Conservation (phyloP, 1,140 invertebrate genomes). For the Heliconius melpomene region DNA sequence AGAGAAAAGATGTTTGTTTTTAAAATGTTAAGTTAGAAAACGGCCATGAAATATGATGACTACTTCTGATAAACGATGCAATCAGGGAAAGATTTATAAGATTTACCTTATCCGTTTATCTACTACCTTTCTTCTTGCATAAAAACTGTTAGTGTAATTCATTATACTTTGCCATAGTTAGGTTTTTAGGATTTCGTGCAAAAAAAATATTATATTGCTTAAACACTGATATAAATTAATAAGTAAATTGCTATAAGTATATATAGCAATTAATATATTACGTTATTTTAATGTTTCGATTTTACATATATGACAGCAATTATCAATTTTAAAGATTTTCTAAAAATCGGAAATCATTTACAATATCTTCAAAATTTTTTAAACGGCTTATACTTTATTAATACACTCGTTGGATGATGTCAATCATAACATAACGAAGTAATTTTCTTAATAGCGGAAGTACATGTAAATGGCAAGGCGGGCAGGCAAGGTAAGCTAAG, state of each 20-base stretch:
- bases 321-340: too few species aligned
- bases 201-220: background rate
- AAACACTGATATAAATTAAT: too few species aligned
- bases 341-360: too few species aligned
- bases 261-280: too few species aligned
- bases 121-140: slow-evolving; percentile 37
- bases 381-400: background rate
- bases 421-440: background rate
- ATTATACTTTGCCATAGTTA: background rate
- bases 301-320: too few species aligned
- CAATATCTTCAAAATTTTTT: too few species aligned
- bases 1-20: slow-evolving; percentile 13
- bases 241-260: too few species aligned
- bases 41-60: slow-evolving; percentile 70
- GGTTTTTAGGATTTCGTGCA: background rate
- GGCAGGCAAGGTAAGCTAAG: slow-evolving; percentile 8
- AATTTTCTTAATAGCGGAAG: slow-evolving; percentile 15
- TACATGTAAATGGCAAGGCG: slow-evolving; percentile 27
- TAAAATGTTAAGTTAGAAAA: slow-evolving; percentile 58
- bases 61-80: slow-evolving; percentile 71
- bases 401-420: background rate
- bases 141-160: background rate
- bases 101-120: slow-evolving; percentile 53
- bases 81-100: slow-evolving; percentile 71
- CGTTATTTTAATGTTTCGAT: too few species aligned